These are phyloP conservation scores for Hermodice carunculata DNA, from an alignment of 2,888 invertebrate genomes.

Conservation along the genomic window DNA sequence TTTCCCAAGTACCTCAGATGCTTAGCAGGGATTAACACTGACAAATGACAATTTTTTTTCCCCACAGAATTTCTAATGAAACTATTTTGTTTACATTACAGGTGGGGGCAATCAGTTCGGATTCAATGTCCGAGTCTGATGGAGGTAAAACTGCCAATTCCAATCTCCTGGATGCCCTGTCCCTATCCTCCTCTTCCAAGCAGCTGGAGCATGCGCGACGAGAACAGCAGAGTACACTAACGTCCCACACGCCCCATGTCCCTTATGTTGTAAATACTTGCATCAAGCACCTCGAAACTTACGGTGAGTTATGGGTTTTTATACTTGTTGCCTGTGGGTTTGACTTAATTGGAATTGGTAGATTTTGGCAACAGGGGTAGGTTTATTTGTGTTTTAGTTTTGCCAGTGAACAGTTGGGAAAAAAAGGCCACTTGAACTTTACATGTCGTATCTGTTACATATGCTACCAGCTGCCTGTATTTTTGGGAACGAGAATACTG, in stretches of 20 bases:
- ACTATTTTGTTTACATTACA: conserved; percentile 26
- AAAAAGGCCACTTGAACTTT: background rate
- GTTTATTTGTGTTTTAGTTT: background rate
- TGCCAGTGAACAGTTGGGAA: too few relatives aligned
- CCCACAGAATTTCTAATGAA: background rate
- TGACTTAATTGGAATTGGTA: background rate
- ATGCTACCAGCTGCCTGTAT: too few relatives aligned
- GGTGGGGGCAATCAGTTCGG: conserved; percentile 55
- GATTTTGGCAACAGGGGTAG: background rate
- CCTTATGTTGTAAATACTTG: conserved; percentile 86
- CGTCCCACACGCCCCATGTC: conserved; percentile 72
- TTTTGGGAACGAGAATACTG: too few relatives aligned
- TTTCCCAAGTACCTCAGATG: too few relatives aligned
- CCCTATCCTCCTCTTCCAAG: conserved; percentile 40
- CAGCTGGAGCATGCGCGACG: conserved; percentile 44
- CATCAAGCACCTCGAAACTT: conserved; percentile 83
- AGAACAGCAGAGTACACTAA: conserved; percentile 11
- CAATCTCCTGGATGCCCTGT: conserved; percentile 49
- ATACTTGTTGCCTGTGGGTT: background rate
- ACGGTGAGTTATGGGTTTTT: too few relatives aligned
- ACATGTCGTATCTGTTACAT: too few relatives aligned
- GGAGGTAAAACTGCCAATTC: conserved; percentile 46
- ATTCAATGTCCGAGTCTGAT: conserved; percentile 63
- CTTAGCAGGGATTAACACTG: too few relatives aligned
- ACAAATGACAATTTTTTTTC: too few relatives aligned